Conservation (phyloP, 2,113 vertebrate genomes). For the Epinephelus moara region DNA sequence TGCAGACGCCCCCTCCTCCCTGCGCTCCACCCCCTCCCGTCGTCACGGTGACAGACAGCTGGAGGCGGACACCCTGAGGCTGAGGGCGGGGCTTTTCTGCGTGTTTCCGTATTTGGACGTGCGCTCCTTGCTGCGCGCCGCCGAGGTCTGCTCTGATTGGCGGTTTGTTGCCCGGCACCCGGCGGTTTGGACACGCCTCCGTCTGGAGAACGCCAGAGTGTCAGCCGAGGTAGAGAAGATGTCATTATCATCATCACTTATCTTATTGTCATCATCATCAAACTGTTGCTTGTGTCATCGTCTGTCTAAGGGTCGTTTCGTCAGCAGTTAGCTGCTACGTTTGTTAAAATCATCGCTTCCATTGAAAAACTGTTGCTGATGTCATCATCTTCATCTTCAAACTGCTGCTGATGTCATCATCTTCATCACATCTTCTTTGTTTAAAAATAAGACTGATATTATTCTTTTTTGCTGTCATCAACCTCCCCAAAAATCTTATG, state of each 20-base stretch:
- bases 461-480: background rate
- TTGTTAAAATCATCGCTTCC: background rate
- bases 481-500: too few relatives aligned
- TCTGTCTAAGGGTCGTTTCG: background rate
- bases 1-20: constrained; percentile 42
- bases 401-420: too few relatives aligned
- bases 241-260: background rate
- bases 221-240: constrained; percentile 67
- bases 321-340: background rate
- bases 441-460: background rate
- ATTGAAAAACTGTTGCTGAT: too few relatives aligned
- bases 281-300: background rate
- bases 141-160: constrained; percentile 93
- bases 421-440: background rate
- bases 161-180: constrained; percentile 92
- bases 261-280: constrained; percentile 3
- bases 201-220: constrained; percentile 90
- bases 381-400: too few relatives aligned
- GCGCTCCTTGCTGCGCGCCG: constrained; percentile 87
- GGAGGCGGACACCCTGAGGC: constrained; percentile 88
- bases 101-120: constrained; percentile 94
- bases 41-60: constrained; percentile 84
- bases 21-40: constrained; percentile 42
- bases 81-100: constrained; percentile 92
- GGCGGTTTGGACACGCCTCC: constrained; percentile 91